Conservation (phyloP, 2,888 invertebrate species). For the Acleris holmiana region DNA sequence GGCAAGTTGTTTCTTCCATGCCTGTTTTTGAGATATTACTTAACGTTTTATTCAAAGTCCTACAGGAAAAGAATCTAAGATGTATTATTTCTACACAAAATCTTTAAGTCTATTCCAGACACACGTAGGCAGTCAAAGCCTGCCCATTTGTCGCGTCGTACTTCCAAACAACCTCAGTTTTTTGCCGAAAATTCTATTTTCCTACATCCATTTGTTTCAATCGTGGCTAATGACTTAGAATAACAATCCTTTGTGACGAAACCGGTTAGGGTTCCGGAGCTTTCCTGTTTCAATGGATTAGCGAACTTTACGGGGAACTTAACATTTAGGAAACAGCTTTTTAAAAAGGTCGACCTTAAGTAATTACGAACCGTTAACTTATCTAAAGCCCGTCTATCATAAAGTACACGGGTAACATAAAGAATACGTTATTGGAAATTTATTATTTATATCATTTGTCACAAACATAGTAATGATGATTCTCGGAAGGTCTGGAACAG, state of each 20-base stretch:
- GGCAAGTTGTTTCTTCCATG: too few relatives aligned
- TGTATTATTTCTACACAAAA: too few relatives aligned
- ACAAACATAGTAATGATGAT: neutral
- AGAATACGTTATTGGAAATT: slow-evolving; percentile 13
- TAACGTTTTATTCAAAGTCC: too few relatives aligned
- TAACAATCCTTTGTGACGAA: slow-evolving; percentile 32
- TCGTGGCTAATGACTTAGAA: slow-evolving; percentile 31
- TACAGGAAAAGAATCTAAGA: too few relatives aligned
- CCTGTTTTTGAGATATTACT: too few relatives aligned
- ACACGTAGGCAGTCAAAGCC: neutral
- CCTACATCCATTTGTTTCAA: slow-evolving; percentile 25
- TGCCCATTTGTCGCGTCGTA: neutral
- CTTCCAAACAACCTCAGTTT: neutral
- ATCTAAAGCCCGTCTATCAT: neutral
- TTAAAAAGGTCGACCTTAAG: slow-evolving; percentile 33
- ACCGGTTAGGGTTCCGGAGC: slow-evolving; percentile 13
- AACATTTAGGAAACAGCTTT: slow-evolving; percentile 36
- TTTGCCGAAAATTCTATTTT: slow-evolving; percentile 27
- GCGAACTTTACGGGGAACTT: slow-evolving; percentile 21
- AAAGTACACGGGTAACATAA: slow-evolving; percentile 2
- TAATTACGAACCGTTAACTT: slow-evolving; percentile 23
- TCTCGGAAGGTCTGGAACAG: neutral
- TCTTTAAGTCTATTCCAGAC: too few relatives aligned
- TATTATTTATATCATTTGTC: slow-evolving; percentile 24
- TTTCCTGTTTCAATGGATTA: slow-evolving; percentile 30